Percentiles rank a stretch among this genome's conserved stretches.
Conservation (phyloP, 64 coral and sea anemone genomes). For the Anthopleura sola region DNA sequence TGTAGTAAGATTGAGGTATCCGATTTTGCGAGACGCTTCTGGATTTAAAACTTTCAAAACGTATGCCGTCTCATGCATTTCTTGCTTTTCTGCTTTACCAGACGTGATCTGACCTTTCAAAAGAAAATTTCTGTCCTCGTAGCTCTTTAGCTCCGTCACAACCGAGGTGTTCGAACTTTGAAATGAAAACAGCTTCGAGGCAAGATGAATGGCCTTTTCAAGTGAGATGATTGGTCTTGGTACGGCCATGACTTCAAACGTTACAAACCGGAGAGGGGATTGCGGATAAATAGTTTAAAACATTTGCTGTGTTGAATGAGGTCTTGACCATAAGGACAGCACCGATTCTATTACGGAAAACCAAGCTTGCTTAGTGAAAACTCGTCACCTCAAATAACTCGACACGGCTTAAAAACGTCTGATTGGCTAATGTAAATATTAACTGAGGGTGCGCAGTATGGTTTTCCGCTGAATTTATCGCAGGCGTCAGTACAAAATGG, state of each 20-base stretch:
- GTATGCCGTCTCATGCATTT: background rate
- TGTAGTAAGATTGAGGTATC: background rate
- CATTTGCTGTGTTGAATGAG: too few relatives aligned
- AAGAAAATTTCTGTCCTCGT: background rate
- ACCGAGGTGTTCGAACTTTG: background rate
- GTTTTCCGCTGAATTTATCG: too few relatives aligned
- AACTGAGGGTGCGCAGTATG: too few relatives aligned
- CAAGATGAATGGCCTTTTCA: background rate
- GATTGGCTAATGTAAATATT: too few relatives aligned
- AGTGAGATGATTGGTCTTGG: background rate
- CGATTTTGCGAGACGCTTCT: background rate
- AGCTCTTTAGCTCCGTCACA: background rate
- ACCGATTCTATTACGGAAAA: too few relatives aligned
- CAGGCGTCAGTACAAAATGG: too few relatives aligned
- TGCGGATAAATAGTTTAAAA: too few relatives aligned
- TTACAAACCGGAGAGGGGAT: background rate
- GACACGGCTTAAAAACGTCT: too few relatives aligned
- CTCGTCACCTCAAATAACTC: too few relatives aligned
- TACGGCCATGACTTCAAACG: background rate
- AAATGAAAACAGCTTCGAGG: background rate
- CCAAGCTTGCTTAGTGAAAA: too few relatives aligned
- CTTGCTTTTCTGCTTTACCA: background rate
- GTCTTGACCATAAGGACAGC: background rate
- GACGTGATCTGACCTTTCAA: background rate
- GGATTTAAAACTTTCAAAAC: conserved; percentile 1